A percentile compares a stretch with the other conserved stretches of the same genome.
phyloP scores from a whole-genome alignment of 2,888 invertebrate species.

The Cheilosia vernalis region DNA sequence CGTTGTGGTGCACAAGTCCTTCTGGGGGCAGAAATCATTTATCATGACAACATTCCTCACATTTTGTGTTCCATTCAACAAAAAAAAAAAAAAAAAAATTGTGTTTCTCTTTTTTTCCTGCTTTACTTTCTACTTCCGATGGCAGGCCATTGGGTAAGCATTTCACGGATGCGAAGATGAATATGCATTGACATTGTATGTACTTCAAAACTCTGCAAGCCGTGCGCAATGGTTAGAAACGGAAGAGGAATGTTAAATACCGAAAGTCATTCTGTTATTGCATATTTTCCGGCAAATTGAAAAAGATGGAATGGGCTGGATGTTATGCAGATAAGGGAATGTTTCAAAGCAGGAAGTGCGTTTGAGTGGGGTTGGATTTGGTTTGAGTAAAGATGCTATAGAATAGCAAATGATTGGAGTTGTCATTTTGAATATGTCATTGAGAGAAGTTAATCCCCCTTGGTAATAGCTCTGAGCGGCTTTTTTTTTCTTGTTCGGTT shows the following conservation, averaged over 20 bases:
- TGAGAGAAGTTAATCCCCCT: neutral
- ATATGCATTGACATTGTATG: constrained; percentile 46
- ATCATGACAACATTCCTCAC: constrained; percentile 33
- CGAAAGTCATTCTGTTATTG: constrained; percentile 43
- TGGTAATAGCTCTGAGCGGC: neutral
- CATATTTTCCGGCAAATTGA: constrained; percentile 45
- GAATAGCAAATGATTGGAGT: constrained; percentile 22
- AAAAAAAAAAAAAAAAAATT: constrained; percentile 13
- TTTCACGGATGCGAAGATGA: constrained; percentile 50
- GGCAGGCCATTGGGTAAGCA: constrained; percentile 34
- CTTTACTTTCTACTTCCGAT: constrained; percentile 36
- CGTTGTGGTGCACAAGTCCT: constrained; percentile 8
- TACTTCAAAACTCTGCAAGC: constrained; percentile 1
- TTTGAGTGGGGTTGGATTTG: constrained; percentile 2
- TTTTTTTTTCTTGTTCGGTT: neutral
- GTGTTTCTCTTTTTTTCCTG: constrained; percentile 7
- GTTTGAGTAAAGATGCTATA: neutral
- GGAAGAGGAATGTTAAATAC: constrained; percentile 45
- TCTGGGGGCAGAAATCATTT: constrained; percentile 35
- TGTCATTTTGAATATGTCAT: constrained; percentile 4
- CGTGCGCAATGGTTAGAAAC: constrained; percentile 23
- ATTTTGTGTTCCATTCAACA: constrained; percentile 40
- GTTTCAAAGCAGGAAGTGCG: constrained; percentile 23
- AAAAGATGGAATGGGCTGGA: neutral
- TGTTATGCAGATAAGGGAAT: neutral